These are phyloP conservation scores for Corella eumyota DNA, from an alignment of 23 tunicate genomes.

Conservation along the genomic window DNA sequence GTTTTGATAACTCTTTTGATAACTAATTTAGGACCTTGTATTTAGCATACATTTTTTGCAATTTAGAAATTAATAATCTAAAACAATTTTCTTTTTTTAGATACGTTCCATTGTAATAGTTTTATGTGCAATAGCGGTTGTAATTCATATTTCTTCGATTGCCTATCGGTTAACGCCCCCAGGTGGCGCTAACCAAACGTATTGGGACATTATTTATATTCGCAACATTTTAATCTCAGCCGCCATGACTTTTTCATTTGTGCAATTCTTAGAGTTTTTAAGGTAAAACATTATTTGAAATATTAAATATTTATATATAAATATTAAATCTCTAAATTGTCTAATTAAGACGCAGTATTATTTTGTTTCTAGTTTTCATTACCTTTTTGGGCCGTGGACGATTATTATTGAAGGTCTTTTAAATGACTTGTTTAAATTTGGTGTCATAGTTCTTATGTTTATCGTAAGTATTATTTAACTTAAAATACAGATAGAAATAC, in stretches of 20 bases:
- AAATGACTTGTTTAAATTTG: conserved; percentile 78
- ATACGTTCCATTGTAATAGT: conserved; percentile 31
- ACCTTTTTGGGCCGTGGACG: conserved; percentile 96
- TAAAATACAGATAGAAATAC: too few relatives aligned
- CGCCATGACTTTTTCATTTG: conserved; percentile 81
- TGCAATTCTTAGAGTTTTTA: conserved; percentile 77
- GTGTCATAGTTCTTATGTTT: conserved; percentile 83
- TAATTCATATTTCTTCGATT: conserved; percentile 63
- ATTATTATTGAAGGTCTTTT: conserved; percentile 86
- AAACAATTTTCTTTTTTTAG: too few relatives aligned
- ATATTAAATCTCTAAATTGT: too few relatives aligned
- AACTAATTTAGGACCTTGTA: too few relatives aligned
- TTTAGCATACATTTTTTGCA: too few relatives aligned
- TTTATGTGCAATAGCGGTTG: conserved; percentile 62
- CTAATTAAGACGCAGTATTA: too few relatives aligned
- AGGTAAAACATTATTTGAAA: too few relatives aligned
- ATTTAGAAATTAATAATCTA: too few relatives aligned
- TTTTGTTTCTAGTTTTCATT: conserved; percentile 79
- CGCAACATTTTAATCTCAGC: conserved; percentile 77
- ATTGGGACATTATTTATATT: conserved; percentile 66
- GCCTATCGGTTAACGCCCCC: conserved; percentile 17
- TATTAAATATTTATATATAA: too few relatives aligned
- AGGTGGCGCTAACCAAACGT: neutral
- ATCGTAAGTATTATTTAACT: conserved; percentile 40
- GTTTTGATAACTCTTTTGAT: too few relatives aligned